Base-by-base conservation (phyloP, 2,797 vertebrate genomes). In the Falco cherrug region DNA sequence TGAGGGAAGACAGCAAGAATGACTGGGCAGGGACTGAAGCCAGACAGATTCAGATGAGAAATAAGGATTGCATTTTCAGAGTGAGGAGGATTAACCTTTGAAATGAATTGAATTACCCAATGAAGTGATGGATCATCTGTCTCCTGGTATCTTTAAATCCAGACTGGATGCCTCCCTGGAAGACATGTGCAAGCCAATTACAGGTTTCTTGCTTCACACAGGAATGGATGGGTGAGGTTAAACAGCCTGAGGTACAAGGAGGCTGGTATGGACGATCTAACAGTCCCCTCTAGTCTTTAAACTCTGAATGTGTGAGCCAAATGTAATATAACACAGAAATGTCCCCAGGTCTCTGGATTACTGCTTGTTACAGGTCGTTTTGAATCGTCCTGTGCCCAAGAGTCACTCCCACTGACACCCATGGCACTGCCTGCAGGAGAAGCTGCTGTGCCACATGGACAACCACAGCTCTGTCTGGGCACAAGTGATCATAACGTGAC, bases 41-140 rank as follows among this genome's bases (percentile, higher is more conserved):
- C 81, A 81, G 73, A 41, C 50, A 80, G 75, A 79, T 80, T 80
- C 73, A 65, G 69, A 88, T 65, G 77, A 95, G 77, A 92, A 96
- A 84, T 84, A 83, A 83, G 37, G 69, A 69, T 35, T n/a, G 15
- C n/a, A 13, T 91, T 86, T 90, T 76, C 69, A 84, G 53, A 92
- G 84, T 10, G n/a, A 84, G 87, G 74, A 89, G 84, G 92, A 86
- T 95, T 96, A 95, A 89, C 77, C 87, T 92, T 77, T 88, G 89
- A 85, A 94, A 92, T 56, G 43, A 96, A 95, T 70, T 56, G 43
- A 96, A 95, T 70, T 90, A 74, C 63, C 69, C 74, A 65, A 39
- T 65, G 78, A 87, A 89, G 37, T 80, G 92, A 90, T 77, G 60
- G 90, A 94, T 95, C 65, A 65, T 74, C 81, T 93, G 84, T 91